phyloP scores from a whole-genome alignment of 2,113 vertebrate genomes.

The Erythrocebus patas region DNA sequence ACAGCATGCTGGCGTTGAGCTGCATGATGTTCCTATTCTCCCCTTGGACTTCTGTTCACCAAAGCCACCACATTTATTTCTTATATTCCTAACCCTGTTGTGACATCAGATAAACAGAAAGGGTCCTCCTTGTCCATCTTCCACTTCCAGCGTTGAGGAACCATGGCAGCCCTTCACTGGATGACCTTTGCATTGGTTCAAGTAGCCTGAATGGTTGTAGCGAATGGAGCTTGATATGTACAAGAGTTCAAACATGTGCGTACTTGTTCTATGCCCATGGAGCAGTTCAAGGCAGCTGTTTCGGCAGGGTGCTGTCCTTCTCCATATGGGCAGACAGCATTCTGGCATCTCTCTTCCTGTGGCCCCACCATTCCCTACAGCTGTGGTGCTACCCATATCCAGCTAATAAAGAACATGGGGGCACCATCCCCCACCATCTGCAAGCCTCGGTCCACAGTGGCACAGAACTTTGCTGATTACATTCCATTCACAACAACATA shows the following conservation, averaged over 20 bases:
- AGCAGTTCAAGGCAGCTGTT: neutral
- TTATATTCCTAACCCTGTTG: too few species aligned
- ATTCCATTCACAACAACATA: too few species aligned
- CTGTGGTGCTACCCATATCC: too few species aligned
- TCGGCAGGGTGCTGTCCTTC: neutral
- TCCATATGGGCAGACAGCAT: rapidly evolving
- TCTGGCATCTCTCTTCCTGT: too few species aligned
- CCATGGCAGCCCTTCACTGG: rapidly evolving
- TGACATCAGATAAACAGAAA: neutral
- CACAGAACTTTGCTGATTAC: neutral
- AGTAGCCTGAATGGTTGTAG: rapidly evolving
- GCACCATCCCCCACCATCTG: too few species aligned
- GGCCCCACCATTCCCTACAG: too few species aligned
- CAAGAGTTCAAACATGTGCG: neutral
- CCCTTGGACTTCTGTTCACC: neutral
- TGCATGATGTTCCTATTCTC: rapidly evolving
- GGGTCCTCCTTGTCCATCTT: neutral
- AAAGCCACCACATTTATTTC: rapidly evolving
- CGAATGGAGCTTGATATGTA: rapidly evolving
- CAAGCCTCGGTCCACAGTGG: neutral
- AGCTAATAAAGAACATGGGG: neutral
- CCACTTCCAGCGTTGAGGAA: neutral
- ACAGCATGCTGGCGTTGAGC: too few species aligned
- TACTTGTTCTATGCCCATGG: rapidly evolving
- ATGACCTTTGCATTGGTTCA: neutral